phyloP scores from a whole-genome alignment of 1,140 invertebrate genomes.

The Drosophila tristis region DNA sequence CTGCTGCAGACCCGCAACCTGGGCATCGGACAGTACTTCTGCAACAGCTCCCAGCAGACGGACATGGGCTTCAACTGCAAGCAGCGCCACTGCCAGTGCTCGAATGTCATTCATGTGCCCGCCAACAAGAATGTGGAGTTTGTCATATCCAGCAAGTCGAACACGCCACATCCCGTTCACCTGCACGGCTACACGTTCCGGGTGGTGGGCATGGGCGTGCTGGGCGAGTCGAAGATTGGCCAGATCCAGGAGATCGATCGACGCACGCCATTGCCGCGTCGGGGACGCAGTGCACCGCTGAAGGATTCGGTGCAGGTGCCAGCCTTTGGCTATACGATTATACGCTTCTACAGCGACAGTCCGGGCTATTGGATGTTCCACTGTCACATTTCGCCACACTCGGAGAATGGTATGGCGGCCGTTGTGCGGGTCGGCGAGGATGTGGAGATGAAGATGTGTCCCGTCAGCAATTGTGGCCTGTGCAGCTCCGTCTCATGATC shows the following conservation, averaged over 20 bases:
- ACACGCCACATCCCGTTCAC: slow-evolving; percentile 75
- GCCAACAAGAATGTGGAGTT: slow-evolving; percentile 75
- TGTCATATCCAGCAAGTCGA: slow-evolving; percentile 68
- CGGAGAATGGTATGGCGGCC: slow-evolving; percentile 86
- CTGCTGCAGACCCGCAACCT: slow-evolving; percentile 77
- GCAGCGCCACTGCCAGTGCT: slow-evolving; percentile 67
- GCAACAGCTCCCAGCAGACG: slow-evolving; percentile 71
- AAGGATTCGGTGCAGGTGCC: slow-evolving; percentile 82
- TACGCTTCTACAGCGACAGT: slow-evolving; percentile 73
- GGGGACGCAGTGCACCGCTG: slow-evolving; percentile 57
- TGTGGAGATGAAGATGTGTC: slow-evolving; percentile 79
- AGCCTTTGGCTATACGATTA: slow-evolving; percentile 75
- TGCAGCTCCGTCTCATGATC: slow-evolving; percentile 67
- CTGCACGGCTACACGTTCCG: slow-evolving; percentile 80
- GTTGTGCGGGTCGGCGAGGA: slow-evolving; percentile 85
- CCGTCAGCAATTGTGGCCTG: slow-evolving; percentile 77
- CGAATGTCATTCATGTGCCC: slow-evolving; percentile 80
- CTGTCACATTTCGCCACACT: slow-evolving; percentile 84
- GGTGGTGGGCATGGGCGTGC: slow-evolving; percentile 79
- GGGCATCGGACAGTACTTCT: slow-evolving; percentile 70
- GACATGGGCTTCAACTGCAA: slow-evolving; percentile 71
- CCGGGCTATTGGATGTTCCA: slow-evolving; percentile 83
- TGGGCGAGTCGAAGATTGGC: slow-evolving; percentile 63
- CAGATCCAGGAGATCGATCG: slow-evolving; percentile 74
- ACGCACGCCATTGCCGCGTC: slow-evolving; percentile 54